Evolutionary conservation across 1,140 invertebrate genomes (phyloP).

Genomic region (Zophobas morio): DNA sequence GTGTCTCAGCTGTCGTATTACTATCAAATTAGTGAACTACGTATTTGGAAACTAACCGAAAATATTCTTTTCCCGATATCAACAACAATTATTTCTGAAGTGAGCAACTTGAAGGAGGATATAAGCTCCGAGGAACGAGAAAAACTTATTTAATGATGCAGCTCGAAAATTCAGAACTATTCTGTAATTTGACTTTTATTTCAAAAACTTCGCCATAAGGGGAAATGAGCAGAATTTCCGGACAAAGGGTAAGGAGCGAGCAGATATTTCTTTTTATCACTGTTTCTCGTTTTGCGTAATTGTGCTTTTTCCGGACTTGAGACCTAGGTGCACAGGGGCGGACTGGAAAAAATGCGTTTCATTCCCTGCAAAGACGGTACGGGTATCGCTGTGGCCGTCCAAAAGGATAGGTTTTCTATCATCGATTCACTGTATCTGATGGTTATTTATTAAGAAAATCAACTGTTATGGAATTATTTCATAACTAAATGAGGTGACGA

Average conservation of each 20-base stretch:
- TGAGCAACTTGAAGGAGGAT: neutral
- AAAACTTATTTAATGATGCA: neutral
- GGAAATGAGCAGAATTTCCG: constrained; percentile 27
- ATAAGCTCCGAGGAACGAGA: neutral
- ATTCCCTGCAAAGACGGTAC: no score
- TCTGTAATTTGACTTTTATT: constrained; percentile 15
- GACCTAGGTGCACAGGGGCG: neutral
- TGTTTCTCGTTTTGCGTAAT: constrained; percentile 23
- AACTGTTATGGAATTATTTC: no score
- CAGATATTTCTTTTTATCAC: constrained; percentile 34
- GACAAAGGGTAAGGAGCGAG: constrained; percentile 4
- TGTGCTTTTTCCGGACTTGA: constrained; percentile 14
- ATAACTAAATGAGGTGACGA: no score
- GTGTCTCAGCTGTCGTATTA: constrained; percentile 41
- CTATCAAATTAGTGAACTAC: constrained; percentile 39
- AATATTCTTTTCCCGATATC: neutral
- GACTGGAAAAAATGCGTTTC: no score
- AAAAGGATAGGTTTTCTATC: no score
- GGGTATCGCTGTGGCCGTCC: no score
- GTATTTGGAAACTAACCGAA: constrained; percentile 13
- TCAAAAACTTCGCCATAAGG: neutral
- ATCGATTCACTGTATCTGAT: no score
- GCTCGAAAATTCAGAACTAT: neutral
- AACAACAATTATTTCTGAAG: neutral
- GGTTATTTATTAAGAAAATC: no score